phyloP scores from a whole-genome alignment of 2,888 invertebrate species.

The Harpalus rufipes region DNA sequence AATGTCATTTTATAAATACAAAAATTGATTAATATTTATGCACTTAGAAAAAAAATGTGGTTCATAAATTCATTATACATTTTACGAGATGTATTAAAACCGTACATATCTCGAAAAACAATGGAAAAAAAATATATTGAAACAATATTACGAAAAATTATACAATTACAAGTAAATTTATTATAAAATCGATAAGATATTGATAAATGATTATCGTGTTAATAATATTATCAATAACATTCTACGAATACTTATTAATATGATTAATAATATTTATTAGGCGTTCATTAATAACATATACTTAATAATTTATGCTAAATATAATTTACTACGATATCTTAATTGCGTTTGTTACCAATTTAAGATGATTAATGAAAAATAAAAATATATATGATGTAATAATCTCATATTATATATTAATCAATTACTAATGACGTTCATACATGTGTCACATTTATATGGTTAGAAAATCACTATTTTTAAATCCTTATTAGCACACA shows the following conservation, averaged over 20 bases:
- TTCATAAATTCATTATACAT: no score
- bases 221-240: no score
- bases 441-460: not conserved
- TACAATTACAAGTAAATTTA: no score
- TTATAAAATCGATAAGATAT: no score
- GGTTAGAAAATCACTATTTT: constrained; percentile 42
- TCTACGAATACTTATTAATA: not conserved
- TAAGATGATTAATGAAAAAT: constrained; percentile 31
- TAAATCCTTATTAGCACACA: constrained; percentile 30
- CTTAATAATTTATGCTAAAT: not conserved
- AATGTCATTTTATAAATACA: no score
- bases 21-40: no score
- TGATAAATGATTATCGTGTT: no score
- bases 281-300: not conserved
- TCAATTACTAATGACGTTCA: constrained; percentile 18
- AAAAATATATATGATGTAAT: constrained; percentile 44
- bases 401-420: constrained; percentile 2
- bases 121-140: no score
- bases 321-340: not conserved
- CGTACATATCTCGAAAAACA: no score
- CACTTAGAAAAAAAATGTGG: no score
- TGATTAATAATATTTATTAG: not conserved
- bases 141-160: no score
- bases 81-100: no score
- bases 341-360: not conserved